Conservation (phyloP, 2,797 vertebrate species). For the Enoplosus armatus region DNA sequence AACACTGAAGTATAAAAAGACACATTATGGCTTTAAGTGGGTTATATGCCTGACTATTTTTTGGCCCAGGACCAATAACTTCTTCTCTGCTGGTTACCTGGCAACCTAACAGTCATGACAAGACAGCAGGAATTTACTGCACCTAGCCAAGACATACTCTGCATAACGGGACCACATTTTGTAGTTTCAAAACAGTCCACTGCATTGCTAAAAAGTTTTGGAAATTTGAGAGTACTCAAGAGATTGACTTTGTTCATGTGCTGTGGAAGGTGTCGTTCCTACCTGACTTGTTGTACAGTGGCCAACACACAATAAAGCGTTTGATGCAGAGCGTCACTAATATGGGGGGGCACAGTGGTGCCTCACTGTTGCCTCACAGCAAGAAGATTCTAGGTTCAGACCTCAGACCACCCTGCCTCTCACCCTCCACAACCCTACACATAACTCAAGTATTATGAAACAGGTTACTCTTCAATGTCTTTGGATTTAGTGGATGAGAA, state of each 20-base stretch:
- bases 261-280: neutral
- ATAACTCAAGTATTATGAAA: neutral
- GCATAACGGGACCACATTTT: neutral
- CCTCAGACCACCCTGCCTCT: too few relatives aligned
- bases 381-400: too few relatives aligned
- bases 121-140: neutral
- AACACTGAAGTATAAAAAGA: too few relatives aligned
- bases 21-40: too few relatives aligned
- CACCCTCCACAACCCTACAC: too few relatives aligned
- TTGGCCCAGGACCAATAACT: too few relatives aligned
- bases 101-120: neutral
- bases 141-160: neutral
- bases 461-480: neutral
- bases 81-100: neutral
- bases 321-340: neutral
- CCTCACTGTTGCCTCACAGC: too few relatives aligned
- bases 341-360: neutral
- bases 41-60: too few relatives aligned
- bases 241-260: neutral
- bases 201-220: too few relatives aligned
- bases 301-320: neutral
- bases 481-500: neutral
- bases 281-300: neutral
- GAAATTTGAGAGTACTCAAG: neutral
- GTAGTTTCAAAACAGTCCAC: neutral